Percentiles rank a stretch among this genome's conserved stretches.
Conservation (phyloP, 2,113 vertebrate species). For the Pimephales promelas region DNA sequence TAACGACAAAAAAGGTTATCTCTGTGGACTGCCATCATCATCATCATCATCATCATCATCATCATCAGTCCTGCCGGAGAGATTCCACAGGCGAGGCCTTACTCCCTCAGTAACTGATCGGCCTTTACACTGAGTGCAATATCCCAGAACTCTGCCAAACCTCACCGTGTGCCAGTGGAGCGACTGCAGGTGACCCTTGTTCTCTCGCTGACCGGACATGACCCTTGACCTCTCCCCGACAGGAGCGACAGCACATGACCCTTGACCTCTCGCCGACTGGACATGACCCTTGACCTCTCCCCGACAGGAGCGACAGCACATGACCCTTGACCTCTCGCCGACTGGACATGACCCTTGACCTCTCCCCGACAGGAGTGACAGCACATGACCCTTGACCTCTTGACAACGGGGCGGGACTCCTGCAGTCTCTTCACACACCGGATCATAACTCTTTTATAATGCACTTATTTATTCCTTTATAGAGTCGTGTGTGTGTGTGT, state of each 20-base stretch:
- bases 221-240: too few relatives aligned
- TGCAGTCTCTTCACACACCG: background rate
- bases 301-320: background rate
- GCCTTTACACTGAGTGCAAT: slow-evolving; percentile 16
- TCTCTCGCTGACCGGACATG: background rate
- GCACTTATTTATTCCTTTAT: background rate
- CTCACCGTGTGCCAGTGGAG: background rate
- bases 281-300: too few relatives aligned
- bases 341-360: background rate
- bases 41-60: background rate
- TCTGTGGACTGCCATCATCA: too few relatives aligned
- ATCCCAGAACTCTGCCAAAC: background rate
- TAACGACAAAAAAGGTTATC: too few relatives aligned
- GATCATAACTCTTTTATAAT: background rate
- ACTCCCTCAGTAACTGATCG: background rate
- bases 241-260: background rate
- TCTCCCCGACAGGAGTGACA: background rate
- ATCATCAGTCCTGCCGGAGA: background rate
- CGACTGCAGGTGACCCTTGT: too few relatives aligned
- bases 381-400: too few relatives aligned
- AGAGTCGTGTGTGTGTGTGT: background rate
- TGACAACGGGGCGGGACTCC: background rate
- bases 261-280: background rate
- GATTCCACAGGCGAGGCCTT: background rate
- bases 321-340: background rate